Percentiles rank a stretch among this genome's conserved stretches.
These are phyloP conservation scores for Myotis myotis DNA, from an alignment of 2,797 vertebrate species.

Conservation along the genomic window DNA sequence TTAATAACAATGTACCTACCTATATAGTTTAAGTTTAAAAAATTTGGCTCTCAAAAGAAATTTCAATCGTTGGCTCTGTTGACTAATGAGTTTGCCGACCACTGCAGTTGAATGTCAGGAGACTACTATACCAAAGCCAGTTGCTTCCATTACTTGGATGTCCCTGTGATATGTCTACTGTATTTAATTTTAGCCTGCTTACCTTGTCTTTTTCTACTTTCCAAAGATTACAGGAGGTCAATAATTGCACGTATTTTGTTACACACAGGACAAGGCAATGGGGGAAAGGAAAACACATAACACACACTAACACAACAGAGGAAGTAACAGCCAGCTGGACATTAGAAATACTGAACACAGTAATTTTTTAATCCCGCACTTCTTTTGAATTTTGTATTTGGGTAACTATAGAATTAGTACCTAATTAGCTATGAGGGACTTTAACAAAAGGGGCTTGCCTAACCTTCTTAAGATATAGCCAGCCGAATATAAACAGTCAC, in stretches of 20 bases:
- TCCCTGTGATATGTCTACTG: neutral
- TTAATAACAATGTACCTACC: too few species aligned
- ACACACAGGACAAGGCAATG: neutral
- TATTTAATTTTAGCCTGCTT: neutral
- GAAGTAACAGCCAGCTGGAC: neutral
- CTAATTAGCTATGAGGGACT: neutral
- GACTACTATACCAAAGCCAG: neutral
- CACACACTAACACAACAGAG: neutral
- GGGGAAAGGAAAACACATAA: neutral
- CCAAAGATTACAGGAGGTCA: neutral
- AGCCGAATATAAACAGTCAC: conserved; percentile 31
- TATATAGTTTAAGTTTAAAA: too few species aligned
- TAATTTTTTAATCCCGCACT: conserved; percentile 16
- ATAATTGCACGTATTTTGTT: neutral
- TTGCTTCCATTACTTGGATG: neutral
- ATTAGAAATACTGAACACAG: neutral
- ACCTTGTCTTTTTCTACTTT: neutral
- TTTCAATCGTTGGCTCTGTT: too few species aligned
- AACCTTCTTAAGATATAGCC: neutral
- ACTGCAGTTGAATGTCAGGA: neutral
- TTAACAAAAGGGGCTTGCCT: neutral
- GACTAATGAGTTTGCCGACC: too few species aligned
- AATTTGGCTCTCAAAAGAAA: too few species aligned
- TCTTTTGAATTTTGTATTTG: conserved; percentile 1
- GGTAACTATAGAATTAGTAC: neutral